These are phyloP conservation scores for Gallinago stenura DNA, from an alignment of 2,797 vertebrate species.

Conservation along the genomic window DNA sequence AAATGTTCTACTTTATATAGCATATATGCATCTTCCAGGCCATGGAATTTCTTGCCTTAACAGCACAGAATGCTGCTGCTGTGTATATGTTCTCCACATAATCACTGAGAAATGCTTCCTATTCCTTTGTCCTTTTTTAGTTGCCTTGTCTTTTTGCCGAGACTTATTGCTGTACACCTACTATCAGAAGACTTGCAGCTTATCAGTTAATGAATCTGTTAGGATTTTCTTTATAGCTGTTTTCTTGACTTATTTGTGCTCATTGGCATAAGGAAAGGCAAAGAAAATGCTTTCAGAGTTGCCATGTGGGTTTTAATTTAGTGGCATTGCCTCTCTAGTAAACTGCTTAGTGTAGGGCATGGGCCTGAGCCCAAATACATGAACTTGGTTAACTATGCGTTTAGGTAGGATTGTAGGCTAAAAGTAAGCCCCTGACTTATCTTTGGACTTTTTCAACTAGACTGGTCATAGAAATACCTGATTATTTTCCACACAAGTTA, in stretches of 20 bases:
- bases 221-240: neutral
- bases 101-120: neutral
- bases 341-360: neutral
- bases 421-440: neutral
- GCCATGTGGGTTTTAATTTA: neutral
- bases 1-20: neutral
- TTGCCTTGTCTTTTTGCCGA: neutral
- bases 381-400: neutral
- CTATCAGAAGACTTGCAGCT: neutral
- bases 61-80: neutral
- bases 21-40: fast-evolving
- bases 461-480: neutral
- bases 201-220: neutral
- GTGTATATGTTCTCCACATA: neutral
- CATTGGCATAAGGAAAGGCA: neutral
- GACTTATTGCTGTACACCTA: neutral
- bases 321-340: neutral
- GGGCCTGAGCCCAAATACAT: neutral
- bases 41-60: neutral
- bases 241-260: neutral
- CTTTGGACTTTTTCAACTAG: neutral
- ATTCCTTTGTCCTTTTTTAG: neutral
- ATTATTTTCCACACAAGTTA: conserved; percentile 4
- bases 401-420: neutral
- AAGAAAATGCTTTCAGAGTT: neutral